These are phyloP conservation scores for Echinarachnius parma DNA, from an alignment of 53 echinoderm and acorn worm genomes.

Conservation along the genomic window DNA sequence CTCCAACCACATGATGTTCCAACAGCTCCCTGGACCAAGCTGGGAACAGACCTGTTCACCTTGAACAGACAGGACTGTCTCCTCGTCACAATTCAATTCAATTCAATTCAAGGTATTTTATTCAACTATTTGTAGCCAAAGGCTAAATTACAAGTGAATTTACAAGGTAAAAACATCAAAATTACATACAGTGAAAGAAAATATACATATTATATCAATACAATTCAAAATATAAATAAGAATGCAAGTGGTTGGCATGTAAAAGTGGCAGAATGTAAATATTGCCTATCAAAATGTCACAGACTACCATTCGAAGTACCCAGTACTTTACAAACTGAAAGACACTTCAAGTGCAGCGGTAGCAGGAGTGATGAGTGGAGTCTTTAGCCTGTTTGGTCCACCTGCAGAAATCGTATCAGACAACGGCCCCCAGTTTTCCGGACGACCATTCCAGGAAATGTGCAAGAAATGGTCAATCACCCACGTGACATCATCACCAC, in stretches of 20 bases:
- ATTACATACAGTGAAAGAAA: no score
- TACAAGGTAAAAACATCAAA: no score
- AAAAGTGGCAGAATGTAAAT: no score
- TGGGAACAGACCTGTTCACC: slow-evolving; percentile 58
- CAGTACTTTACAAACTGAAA: slow-evolving; percentile 8
- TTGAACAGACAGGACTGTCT: slow-evolving; percentile 28
- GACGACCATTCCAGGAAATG: slow-evolving; percentile 52
- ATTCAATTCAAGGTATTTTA: no score
- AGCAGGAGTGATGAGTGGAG: slow-evolving; percentile 6
- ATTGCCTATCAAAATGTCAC: no score
- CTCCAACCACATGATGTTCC: slow-evolving; percentile 49
- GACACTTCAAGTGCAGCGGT: slow-evolving; percentile 1
- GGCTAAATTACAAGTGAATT: no score
- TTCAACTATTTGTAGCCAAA: no score
- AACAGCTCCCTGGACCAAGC: slow-evolving; percentile 48
- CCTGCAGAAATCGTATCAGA: slow-evolving; percentile 59
- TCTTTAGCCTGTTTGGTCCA: slow-evolving; percentile 44
- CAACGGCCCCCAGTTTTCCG: slow-evolving; percentile 60
- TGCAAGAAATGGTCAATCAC: slow-evolving; percentile 50
- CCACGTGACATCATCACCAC: slow-evolving; percentile 60
- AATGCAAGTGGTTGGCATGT: no score
- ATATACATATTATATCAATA: no score
- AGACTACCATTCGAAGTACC: slow-evolving; percentile 12
- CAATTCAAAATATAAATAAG: no score
- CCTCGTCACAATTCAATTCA: no score